Base-by-base conservation (phyloP, 2,888 invertebrate genomes). In the Tetropium fuscum region DNA sequence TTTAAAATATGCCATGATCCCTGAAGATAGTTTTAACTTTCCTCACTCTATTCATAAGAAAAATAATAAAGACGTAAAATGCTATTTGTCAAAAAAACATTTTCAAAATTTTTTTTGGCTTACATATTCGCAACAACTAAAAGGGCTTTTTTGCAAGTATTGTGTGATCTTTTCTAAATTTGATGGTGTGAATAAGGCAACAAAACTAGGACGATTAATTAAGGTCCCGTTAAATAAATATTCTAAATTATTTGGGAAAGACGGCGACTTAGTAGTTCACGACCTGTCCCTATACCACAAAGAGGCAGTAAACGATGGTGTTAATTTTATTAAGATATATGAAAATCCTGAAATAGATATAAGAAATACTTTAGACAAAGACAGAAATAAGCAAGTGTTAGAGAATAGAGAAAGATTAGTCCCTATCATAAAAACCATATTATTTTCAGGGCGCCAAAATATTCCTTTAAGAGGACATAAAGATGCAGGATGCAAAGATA, bases 401-500 rank as follows among this genome's bases (percentile, higher is more conserved):
- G 56, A 63, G 58, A 63, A 65, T 27, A 45, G 59, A 44, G 41
- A 60, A 36, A 30, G 60, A 15, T 32, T 58, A 13, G 18, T 30
- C 34, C 54, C 62, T 7, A 60, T 65, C 3, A 30, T 63, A 13
- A 34, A 58, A 41, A 43, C 60, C 4, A 58, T 66, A 10, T 55
- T 63, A 20, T 63, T 66, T 25, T 49, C 16, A 27, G 60, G 63
- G 5, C 22, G 25, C 8, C 60, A 63, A 56, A 60, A 60, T 51
- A 54, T 66, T 34, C 55, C 63, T 4, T 51, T 63, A 11, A 11
- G 48, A 13, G 49, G 49, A n/a, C 22, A 49, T 22, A 16, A 25
- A 36, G 49, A 49, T 38, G 49, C 36, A 22, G 49, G 38, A 13
- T 43, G 75, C 75, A 65, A 66, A 67, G 3, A 68, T 60, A 11